Base-by-base conservation (phyloP, 2,888 invertebrate genomes). In the Bimastos eiseni region DNA sequence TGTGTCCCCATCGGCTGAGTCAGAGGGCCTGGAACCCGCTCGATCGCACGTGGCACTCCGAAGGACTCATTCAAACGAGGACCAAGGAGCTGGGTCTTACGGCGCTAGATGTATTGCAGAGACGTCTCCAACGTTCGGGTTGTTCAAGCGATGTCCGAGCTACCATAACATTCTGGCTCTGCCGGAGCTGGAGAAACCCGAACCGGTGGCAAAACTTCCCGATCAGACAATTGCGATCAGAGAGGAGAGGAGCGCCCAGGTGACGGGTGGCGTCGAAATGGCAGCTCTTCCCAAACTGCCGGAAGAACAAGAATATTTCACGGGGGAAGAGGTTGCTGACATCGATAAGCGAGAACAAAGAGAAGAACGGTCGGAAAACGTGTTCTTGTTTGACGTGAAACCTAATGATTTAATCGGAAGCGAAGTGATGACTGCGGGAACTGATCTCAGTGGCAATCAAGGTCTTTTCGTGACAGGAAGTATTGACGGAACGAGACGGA, bases 61-160 rank as follows among this genome's bases (percentile, higher is more conserved):
- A 90, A 84, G 84, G 83, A 33, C 90, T 17, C 37, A n/a, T 21
- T n/a, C 37, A 55, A 55, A 36, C 90, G 37, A 36, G 30, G 83
- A 90, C 30, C 33, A 34, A 33, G 89, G 33, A 1, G 21, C 36
- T 41, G 37, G 89, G 19, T 41, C 44, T 21, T 41, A 89, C 89
- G 24, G 89, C 33, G 33, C 36, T 0, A 38, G 30, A 11, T 41
- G 38, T 21, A 38, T 38, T 8, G 37, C 83, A 4, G 90, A 90
- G 37, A 90, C 90, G 4, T 90, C 90, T 21, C 90, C 90, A 37
- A 90, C 90, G 0, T 90, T 84, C 15, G 44, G 83, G 17, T 83
- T 86, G 21, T 90, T 90, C 86, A 90, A 91, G 83, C 91, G 91
- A 13, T 91, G 91, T 90, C 91, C 90, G 24, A 91, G 91, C 55